Conservation (phyloP, 2,888 invertebrate species). For the Altica lythri region DNA sequence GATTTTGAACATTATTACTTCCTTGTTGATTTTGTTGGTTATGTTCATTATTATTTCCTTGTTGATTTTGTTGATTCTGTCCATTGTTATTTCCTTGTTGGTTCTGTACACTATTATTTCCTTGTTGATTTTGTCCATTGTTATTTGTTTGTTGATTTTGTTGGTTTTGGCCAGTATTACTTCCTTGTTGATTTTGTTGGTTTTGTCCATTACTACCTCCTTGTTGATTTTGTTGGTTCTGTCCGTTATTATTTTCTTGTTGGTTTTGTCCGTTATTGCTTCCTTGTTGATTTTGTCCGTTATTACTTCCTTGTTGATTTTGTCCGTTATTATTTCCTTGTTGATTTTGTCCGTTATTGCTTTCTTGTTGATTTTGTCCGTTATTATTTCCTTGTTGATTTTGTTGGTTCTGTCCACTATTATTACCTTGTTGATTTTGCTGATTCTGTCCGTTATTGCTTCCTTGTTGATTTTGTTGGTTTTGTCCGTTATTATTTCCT, state of each 20-base stretch:
- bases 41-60: not conserved
- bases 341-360: conserved; percentile 27
- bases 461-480: too few relatives aligned
- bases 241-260: not conserved
- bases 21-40: conserved; percentile 15
- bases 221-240: conserved; percentile 25
- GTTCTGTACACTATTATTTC: conserved; percentile 22
- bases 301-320: conserved; percentile 16
- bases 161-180: not conserved
- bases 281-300: conserved; percentile 6
- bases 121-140: conserved; percentile 19
- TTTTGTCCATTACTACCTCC: not conserved
- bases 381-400: conserved; percentile 25
- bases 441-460: too few relatives aligned
- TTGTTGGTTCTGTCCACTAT: conserved; percentile 23
- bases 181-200: conserved; percentile 9
- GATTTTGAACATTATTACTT: conserved; percentile 24
- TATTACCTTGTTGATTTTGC: too few relatives aligned
- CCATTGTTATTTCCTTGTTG: conserved; percentile 27
- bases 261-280: not conserved
- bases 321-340: conserved; percentile 14
- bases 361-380: conserved; percentile 27
- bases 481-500: too few relatives aligned
- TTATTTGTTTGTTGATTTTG: conserved; percentile 14
- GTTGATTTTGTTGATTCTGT: not conserved